phyloP scores from a whole-genome alignment of 2,113 vertebrate species.

The Empidonax traillii region DNA sequence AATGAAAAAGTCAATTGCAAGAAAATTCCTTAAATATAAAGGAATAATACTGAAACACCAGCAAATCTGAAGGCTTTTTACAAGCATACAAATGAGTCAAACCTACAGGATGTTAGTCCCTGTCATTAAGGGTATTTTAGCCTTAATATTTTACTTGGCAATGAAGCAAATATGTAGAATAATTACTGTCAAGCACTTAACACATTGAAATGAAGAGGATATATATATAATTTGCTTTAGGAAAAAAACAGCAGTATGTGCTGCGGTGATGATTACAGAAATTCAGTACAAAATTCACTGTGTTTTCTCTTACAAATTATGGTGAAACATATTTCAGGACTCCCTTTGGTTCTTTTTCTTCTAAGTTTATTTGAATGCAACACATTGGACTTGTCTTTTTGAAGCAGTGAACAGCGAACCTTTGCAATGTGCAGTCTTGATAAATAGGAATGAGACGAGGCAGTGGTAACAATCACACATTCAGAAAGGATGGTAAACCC shows the following conservation, averaged over 20 bases:
- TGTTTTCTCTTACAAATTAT: not conserved
- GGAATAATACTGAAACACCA: not conserved
- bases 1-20: not conserved
- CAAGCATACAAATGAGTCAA: not conserved
- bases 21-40: not conserved
- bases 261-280: not conserved
- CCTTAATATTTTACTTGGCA: conserved; percentile 24
- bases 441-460: not conserved
- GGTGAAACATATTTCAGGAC: not conserved
- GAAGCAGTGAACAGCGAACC: not conserved
- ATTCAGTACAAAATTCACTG: not conserved
- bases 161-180: conserved; percentile 20
- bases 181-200: conserved; percentile 34
- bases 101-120: not conserved
- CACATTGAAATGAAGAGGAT: conserved; percentile 1
- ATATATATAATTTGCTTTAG: not conserved
- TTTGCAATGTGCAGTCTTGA: not conserved
- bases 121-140: not conserved
- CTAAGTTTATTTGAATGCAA: not conserved
- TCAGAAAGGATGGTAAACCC: not conserved
- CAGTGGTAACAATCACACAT: not conserved
- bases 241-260: not conserved
- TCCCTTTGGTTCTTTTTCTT: not conserved
- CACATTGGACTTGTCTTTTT: not conserved
- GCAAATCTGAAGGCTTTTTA: not conserved